Evolutionary conservation across 2,888 invertebrate genomes (phyloP), one percentile per base, ranked within the genome.

Genomic region (Nemurella pictetii): DNA sequence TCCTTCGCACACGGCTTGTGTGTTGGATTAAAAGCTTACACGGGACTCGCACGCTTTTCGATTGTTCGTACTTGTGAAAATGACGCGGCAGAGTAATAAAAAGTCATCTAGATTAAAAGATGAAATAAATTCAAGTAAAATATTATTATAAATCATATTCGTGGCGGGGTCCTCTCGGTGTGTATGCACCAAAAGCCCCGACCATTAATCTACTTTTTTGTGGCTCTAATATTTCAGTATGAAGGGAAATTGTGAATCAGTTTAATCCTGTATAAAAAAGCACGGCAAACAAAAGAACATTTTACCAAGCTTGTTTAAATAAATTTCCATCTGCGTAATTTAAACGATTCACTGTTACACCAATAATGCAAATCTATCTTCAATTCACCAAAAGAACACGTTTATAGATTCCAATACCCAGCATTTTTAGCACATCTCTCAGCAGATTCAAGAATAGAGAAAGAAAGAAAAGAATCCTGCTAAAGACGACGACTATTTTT

Each of bases 241-340:
- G 74, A 78, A 78, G n/a, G 78, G 78, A 78, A 78, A 78, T 78
- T 78, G 78, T 30, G 78, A 78, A 28, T 78, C 78, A 25, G 78
- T 78, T 78, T 78, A 29, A 78, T 29, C n/a, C 30, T 30, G 28
- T 0, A 3, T 12, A 30, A 78, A 75, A 75, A 26, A 27, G 75
- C 28, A 75, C 26, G 26, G n/a, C 12, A 75, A 75, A 27, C 28
- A 75, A 75, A 75, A 26, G 75, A 75, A 26, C 55, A 75, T 28
- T 75, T 75, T 26, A 26, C 55, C 15, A 20, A 55, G 75, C 26
- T 9, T 27, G 26, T 75, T 27, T 75, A 27, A 75, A 75, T 75
- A 75, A 25, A 75, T 75, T 27, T 75, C 75, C 7, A 75, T 75
- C 28, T 75, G n/a, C 28, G 75, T 75, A 75, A 75, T 75, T 75